Evolutionary conservation across 2,888 invertebrate species (phyloP).

Genomic region (Apotomis capreana): DNA sequence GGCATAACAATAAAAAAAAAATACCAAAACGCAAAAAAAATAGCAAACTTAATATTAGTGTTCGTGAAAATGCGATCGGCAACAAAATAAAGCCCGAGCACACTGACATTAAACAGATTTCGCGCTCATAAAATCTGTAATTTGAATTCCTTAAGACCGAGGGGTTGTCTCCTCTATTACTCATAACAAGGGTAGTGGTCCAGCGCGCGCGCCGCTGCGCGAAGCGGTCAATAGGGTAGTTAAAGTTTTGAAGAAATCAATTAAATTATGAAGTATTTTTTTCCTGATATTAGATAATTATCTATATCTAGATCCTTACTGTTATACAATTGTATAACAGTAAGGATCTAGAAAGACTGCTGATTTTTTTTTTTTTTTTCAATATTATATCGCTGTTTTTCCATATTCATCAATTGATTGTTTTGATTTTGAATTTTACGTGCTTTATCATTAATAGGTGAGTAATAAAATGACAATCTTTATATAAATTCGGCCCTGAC

Average conservation of each 20-base stretch:
- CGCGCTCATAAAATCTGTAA: conserved; percentile 77
- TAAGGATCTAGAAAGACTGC: too few species aligned
- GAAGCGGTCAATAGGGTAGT: background rate
- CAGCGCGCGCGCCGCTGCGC: background rate
- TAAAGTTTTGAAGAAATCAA: background rate
- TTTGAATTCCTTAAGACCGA: conserved; percentile 78
- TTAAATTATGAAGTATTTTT: too few species aligned
- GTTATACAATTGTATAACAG: too few species aligned
- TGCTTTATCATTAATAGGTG: too few species aligned
- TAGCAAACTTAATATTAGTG: background rate
- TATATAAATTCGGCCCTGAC: too few species aligned
- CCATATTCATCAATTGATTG: too few species aligned
- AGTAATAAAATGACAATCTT: too few species aligned
- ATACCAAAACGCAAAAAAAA: conserved; percentile 1
- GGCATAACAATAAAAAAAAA: background rate
- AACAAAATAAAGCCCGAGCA: conserved; percentile 39
- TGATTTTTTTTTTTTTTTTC: too few species aligned
- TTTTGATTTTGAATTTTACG: too few species aligned
- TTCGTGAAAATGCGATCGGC: conserved; percentile 26
- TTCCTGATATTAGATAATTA: too few species aligned
- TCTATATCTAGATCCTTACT: too few species aligned
- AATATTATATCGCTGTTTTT: too few species aligned
- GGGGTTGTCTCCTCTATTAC: conserved; percentile 54
- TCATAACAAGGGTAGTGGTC: conserved; percentile 45
- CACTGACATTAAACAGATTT: conserved; percentile 76